phyloP scores from a whole-genome alignment of 2,888 invertebrate species.

The Conus canariensis region DNA sequence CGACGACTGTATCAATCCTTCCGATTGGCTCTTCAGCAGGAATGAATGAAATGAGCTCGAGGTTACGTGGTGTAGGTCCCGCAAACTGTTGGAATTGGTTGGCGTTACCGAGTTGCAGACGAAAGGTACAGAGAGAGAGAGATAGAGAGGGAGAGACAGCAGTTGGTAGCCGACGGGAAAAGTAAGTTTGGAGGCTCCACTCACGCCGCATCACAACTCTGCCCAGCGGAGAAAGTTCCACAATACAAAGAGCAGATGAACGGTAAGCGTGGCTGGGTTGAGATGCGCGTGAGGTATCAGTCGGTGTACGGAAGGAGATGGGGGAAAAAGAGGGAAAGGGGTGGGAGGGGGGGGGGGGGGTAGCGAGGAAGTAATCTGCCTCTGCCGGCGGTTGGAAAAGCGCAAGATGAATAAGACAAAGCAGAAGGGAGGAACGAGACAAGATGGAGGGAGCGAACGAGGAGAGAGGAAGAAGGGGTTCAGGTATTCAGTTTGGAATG shows the following conservation, averaged over 20 bases:
- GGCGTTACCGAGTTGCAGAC: too few relatives aligned
- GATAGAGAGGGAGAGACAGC: too few relatives aligned
- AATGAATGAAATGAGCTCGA: slow-evolving; percentile 40
- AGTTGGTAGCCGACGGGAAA: too few relatives aligned
- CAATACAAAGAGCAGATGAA: neutral
- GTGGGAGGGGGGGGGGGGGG: neutral
- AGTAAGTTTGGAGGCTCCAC: neutral
- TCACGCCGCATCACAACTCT: neutral
- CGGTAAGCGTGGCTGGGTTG: neutral
- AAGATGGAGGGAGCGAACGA: neutral
- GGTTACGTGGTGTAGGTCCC: too few relatives aligned
- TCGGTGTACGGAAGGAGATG: too few relatives aligned
- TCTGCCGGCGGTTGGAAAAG: neutral
- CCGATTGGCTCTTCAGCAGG: slow-evolving; percentile 32
- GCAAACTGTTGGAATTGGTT: too few relatives aligned
- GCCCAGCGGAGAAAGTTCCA: neutral
- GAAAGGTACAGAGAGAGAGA: too few relatives aligned
- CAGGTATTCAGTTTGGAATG: neutral
- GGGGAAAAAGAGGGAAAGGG: too few relatives aligned
- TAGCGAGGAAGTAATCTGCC: too few relatives aligned
- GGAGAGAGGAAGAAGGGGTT: neutral
- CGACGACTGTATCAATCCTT: slow-evolving; percentile 6
- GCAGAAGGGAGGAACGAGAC: neutral
- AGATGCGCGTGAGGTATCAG: too few relatives aligned
- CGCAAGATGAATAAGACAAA: neutral